Conservation (phyloP, 2,113 vertebrate species). For the Lathamus discolor region DNA sequence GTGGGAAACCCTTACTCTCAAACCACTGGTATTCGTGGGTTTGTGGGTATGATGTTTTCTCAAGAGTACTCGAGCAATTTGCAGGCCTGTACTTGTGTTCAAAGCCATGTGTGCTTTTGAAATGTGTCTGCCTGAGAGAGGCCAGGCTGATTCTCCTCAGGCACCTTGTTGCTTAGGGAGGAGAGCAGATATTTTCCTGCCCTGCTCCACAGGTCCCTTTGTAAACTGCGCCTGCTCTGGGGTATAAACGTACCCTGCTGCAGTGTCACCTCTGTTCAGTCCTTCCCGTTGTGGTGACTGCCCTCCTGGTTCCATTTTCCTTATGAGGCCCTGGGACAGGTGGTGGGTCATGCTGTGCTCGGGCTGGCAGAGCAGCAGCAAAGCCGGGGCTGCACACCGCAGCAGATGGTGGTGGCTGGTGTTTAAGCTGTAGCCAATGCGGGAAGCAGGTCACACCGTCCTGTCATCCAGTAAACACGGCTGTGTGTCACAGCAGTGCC, state of each 20-base stretch:
- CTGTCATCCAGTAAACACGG: background rate
- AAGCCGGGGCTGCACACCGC: rapidly evolving
- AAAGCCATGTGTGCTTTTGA: background rate
- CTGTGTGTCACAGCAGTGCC: rapidly evolving
- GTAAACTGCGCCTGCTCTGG: background rate
- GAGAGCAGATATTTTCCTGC: background rate
- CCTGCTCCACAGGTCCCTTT: background rate
- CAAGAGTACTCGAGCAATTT: background rate
- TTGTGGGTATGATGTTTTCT: background rate
- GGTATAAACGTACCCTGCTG: background rate
- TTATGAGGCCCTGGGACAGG: rapidly evolving
- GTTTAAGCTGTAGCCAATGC: rapidly evolving
- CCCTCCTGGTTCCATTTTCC: background rate
- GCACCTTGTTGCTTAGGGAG: rapidly evolving
- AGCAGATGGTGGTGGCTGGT: background rate
- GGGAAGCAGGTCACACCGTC: background rate
- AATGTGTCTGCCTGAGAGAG: background rate
- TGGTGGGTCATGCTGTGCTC: background rate
- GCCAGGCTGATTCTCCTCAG: background rate
- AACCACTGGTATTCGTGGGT: background rate
- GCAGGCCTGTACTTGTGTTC: background rate
- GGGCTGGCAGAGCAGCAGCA: background rate
- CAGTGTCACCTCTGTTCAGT: background rate
- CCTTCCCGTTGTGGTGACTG: background rate
- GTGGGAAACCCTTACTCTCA: background rate